phyloP scores from a whole-genome alignment of 2,888 invertebrate species.

The Allophyes oxyacanthae region DNA sequence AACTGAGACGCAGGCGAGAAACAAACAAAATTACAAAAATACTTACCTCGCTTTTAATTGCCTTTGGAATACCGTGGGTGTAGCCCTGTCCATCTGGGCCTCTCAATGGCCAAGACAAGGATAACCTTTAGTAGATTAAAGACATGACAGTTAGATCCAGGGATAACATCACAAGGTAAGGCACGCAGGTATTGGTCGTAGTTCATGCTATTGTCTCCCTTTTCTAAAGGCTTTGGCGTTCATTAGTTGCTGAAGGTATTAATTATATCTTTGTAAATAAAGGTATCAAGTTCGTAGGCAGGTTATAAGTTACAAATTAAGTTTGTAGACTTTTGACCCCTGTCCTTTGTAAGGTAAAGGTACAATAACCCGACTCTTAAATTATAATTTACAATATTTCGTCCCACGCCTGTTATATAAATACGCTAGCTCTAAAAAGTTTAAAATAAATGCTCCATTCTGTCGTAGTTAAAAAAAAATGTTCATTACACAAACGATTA shows the following conservation, averaged over 20 bases:
- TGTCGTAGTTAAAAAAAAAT: too few relatives aligned
- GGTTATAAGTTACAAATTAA: conserved; percentile 10
- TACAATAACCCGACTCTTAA: too few relatives aligned
- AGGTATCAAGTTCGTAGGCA: conserved; percentile 4
- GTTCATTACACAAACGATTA: too few relatives aligned
- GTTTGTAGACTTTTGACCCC: conserved; percentile 11
- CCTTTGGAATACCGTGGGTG: too few relatives aligned
- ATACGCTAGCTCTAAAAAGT: too few relatives aligned
- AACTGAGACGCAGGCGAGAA: too few relatives aligned
- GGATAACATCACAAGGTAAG: neutral
- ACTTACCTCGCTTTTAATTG: too few relatives aligned
- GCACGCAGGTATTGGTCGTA: neutral
- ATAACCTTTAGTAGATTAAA: conserved; percentile 1
- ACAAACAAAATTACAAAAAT: too few relatives aligned
- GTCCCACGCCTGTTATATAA: too few relatives aligned
- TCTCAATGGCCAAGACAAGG: neutral
- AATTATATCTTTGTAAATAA: neutral
- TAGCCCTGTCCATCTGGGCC: neutral
- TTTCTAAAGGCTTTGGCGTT: conserved; percentile 10
- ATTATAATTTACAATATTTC: too few relatives aligned
- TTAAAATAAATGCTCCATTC: too few relatives aligned
- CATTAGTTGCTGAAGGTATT: conserved; percentile 8
- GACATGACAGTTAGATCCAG: neutral
- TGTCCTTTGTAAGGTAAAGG: conserved; percentile 5
- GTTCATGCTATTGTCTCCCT: conserved; percentile 6